These are phyloP conservation scores for Machimus rusticus DNA, from an alignment of 2,888 invertebrate species.

Conservation along the genomic window DNA sequence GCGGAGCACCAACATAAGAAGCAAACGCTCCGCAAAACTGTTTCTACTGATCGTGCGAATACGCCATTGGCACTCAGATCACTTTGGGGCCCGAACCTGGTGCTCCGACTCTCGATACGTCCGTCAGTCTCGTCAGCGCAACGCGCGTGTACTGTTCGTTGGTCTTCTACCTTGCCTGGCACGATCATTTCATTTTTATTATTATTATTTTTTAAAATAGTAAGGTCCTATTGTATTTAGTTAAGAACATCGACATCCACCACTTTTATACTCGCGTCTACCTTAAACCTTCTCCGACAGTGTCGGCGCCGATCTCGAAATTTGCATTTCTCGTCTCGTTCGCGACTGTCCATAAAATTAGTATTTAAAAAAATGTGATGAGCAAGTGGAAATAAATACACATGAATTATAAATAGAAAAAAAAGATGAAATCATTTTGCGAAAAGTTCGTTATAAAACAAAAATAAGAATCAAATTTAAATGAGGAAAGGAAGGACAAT, in stretches of 20 bases:
- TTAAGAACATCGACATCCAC: constrained; percentile 9
- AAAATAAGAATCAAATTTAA: neutral
- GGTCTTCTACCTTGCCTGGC: constrained; percentile 41
- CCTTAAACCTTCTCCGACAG: neutral
- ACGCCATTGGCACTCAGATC: constrained; percentile 50
- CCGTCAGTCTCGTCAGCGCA: constrained; percentile 55
- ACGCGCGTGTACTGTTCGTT: constrained; percentile 56
- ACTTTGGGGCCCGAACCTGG: constrained; percentile 53
- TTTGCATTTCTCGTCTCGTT: constrained; percentile 15
- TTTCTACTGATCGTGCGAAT: constrained; percentile 7
- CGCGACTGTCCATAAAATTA: constrained; percentile 4
- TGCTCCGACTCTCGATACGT: constrained; percentile 51
- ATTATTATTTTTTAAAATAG: neutral
- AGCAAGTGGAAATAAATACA: constrained; percentile 25
- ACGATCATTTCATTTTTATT: constrained; percentile 4
- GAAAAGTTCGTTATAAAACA: constrained; percentile 14
- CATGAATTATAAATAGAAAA: constrained; percentile 27
- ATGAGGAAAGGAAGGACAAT: neutral
- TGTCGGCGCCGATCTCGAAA: constrained; percentile 12
- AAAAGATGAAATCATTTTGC: constrained; percentile 35
- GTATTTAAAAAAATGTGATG: constrained; percentile 23
- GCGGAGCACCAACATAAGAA: neutral
- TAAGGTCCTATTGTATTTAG: neutral
- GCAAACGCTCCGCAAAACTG: constrained; percentile 9
- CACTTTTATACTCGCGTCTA: neutral